Evolutionary conservation across 1,140 invertebrate species (phyloP), one percentile per base, ranked within the genome.

Genomic region (Papilio polytes): DNA sequence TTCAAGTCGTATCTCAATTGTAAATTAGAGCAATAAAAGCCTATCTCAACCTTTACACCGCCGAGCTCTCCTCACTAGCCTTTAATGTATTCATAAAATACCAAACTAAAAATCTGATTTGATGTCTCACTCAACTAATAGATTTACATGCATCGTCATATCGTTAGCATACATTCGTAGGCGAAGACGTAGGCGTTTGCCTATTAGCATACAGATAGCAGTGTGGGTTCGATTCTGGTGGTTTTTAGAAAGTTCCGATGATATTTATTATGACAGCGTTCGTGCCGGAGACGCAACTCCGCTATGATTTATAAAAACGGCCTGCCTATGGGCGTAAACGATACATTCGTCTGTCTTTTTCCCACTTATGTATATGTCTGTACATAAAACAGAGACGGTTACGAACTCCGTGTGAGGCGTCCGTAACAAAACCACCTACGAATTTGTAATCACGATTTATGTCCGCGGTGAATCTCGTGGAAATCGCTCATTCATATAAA

Each of bases 191-290:
- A 82, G 74, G 87, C 85, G 83, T 86, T 85, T 84, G 88, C 84
- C 66, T 44, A 89, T 89, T 89, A 86, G 76, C 88, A 89, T 89
- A 88, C 86, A 89, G 88, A 88, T 89, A 84, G 87, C 78, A 80
- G 84, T 81, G 82, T 83, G 81, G 86, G 85, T 87, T 87, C 84
- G 83, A 86, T 84, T 86, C 84, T 85, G 76, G 41, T 81, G 82
- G 80, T 87, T 89, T 88, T 88, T 89, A 89, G 88, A 89, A 89
- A 89, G 88, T 85, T 87, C 85, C 82, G 83, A 85, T 84, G 86
- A 82, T 87, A 87, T 87, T 87, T 88, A 87, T 86, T 87, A 86
- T 87, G 85, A 87, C 86, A 85, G 81, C 80, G n/a, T 66, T 78
- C 56, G 53, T 22, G 77, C 56, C 82, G 80, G 84, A 82, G 83